Percentiles rank a stretch among this genome's conserved stretches.
phyloP scores from a whole-genome alignment of 2,888 invertebrate genomes.

The Quadriops clusia region DNA sequence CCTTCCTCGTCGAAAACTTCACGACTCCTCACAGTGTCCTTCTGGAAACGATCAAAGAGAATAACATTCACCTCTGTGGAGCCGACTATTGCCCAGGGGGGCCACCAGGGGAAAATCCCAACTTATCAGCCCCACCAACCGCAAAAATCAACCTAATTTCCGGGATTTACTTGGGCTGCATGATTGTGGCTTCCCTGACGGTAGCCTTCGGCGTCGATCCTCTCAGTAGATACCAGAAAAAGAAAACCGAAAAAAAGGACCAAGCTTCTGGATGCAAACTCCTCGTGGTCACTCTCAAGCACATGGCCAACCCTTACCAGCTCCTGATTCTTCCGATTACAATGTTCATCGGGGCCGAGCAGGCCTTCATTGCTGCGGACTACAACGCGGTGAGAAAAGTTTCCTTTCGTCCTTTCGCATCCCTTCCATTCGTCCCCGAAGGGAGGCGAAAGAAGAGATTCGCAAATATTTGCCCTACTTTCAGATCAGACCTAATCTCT shows the following conservation, averaged over 20 bases:
- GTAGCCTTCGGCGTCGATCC: slow-evolving; percentile 73
- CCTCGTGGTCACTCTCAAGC: slow-evolving; percentile 64
- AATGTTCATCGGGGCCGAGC: slow-evolving; percentile 87
- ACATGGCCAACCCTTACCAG: slow-evolving; percentile 67
- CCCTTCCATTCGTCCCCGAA: too few relatives aligned
- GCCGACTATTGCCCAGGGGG: slow-evolving; percentile 60
- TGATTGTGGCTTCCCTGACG: slow-evolving; percentile 60
- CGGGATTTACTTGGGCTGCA: slow-evolving; percentile 71
- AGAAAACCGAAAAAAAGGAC: slow-evolving; percentile 4
- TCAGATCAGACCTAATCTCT: too few relatives aligned
- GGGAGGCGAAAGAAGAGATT: too few relatives aligned
- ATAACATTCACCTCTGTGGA: slow-evolving; percentile 49
- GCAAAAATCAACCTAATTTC: slow-evolving; percentile 66
- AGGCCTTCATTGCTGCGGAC: slow-evolving; percentile 82
- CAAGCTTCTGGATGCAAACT: slow-evolving; percentile 54
- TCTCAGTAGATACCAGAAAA: slow-evolving; percentile 48
- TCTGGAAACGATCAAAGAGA: neutral
- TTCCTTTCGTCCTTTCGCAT: too few relatives aligned
- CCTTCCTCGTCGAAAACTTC: too few relatives aligned
- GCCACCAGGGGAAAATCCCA: slow-evolving; percentile 40
- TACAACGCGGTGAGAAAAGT: slow-evolving; percentile 66
- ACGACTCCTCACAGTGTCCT: too few relatives aligned
- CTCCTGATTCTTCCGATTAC: slow-evolving; percentile 79
- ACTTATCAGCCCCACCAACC: slow-evolving; percentile 58
- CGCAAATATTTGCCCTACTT: too few relatives aligned